Evolutionary conservation across 2,113 vertebrate species (phyloP).

Genomic region (Cavia porcellus): DNA sequence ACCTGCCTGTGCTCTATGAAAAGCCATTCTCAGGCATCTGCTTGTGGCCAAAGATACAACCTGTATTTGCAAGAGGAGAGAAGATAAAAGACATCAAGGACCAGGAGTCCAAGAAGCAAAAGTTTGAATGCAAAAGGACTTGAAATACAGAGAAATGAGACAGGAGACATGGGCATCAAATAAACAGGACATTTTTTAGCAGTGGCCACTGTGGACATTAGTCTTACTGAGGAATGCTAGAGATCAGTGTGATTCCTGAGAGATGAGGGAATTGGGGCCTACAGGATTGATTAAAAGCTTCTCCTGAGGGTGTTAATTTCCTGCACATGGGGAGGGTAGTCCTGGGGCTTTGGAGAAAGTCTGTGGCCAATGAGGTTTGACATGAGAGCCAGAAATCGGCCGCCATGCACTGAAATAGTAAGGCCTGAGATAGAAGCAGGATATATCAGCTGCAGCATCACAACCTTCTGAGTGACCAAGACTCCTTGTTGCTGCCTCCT

Average conservation of each 20-base stretch:
- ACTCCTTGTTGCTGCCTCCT: neutral
- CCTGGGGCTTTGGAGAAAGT: neutral
- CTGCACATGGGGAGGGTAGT: neutral
- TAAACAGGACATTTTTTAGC: neutral
- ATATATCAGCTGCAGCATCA: neutral
- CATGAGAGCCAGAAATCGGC: neutral
- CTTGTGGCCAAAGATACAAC: neutral
- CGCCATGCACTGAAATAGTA: neutral
- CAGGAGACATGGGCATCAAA: neutral
- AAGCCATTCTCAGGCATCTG: neutral
- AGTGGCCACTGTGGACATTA: neutral
- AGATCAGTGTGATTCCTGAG: neutral
- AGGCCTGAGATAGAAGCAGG: neutral
- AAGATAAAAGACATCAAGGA: neutral
- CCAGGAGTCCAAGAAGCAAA: neutral
- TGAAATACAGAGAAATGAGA: neutral
- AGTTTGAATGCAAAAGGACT: neutral
- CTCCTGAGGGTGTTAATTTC: neutral
- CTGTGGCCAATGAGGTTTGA: neutral
- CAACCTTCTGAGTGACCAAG: fast-evolving
- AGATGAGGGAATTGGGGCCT: neutral
- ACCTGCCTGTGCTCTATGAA: neutral
- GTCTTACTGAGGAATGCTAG: neutral
- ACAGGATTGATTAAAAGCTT: neutral
- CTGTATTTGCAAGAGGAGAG: neutral